Conservation (phyloP, 2,113 vertebrate genomes). For the Gorsachius goisagi region DNA sequence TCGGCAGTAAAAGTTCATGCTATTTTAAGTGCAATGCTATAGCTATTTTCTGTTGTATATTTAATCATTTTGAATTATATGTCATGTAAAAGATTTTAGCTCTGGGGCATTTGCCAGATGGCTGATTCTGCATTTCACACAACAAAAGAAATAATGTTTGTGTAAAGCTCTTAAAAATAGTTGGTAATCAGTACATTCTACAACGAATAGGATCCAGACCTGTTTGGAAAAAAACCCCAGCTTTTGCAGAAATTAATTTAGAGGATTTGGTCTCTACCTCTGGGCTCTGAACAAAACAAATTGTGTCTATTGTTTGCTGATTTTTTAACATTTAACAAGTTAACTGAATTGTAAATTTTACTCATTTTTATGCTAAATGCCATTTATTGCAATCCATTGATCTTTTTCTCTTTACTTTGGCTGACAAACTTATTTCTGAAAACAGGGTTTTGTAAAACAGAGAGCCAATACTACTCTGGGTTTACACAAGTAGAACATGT, state of each 20-base stretch:
- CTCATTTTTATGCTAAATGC: slow-evolving; percentile 42
- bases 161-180: slow-evolving; percentile 76
- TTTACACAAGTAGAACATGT: neutral
- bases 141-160: slow-evolving; percentile 77
- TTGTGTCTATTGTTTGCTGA: slow-evolving; percentile 64
- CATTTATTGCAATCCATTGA: slow-evolving; percentile 40
- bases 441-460: neutral
- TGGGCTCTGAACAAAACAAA: slow-evolving; percentile 69
- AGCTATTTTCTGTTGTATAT: slow-evolving; percentile 73
- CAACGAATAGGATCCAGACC: slow-evolving; percentile 71
- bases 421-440: slow-evolving; percentile 51
- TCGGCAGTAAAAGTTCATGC: slow-evolving; percentile 68
- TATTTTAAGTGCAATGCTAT: slow-evolving; percentile 70
- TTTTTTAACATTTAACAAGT: slow-evolving; percentile 53
- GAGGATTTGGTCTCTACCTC: slow-evolving; percentile 66
- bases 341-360: slow-evolving; percentile 57
- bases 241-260: slow-evolving; percentile 69
- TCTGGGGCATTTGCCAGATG: slow-evolving; percentile 76
- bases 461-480: neutral
- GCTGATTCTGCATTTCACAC: slow-evolving; percentile 73
- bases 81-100: slow-evolving; percentile 77
- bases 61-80: slow-evolving; percentile 78
- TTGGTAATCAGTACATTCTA: slow-evolving; percentile 77
- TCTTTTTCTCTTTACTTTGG: slow-evolving; percentile 41
- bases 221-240: slow-evolving; percentile 55